A percentile compares a stretch with the other conserved stretches of the same genome.
Evolutionary conservation across 2,113 vertebrate species (phyloP).

Genomic region (Butastur rufipennis): DNA sequence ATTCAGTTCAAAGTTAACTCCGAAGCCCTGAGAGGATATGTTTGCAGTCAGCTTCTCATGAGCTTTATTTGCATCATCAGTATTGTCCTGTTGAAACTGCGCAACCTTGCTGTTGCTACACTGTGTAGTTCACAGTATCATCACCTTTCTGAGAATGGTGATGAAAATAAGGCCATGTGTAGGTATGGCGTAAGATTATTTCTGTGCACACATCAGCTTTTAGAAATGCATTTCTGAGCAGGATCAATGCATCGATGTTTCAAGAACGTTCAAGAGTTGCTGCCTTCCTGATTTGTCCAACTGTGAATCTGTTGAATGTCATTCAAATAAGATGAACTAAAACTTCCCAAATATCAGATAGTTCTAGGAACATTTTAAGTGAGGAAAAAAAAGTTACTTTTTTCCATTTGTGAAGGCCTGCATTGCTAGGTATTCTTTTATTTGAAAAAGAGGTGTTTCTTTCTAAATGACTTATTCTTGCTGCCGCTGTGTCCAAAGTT

Average conservation of each 20-base stretch:
- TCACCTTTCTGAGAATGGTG: background rate
- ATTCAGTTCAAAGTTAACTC: background rate
- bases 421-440: background rate
- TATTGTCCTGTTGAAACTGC: background rate
- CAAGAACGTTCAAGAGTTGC: conserved; percentile 47
- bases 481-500: background rate
- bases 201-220: background rate
- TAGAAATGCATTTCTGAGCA: conserved; percentile 49
- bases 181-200: background rate
- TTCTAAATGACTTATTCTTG: background rate
- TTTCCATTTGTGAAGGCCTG: background rate
- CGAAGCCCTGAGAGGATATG: background rate
- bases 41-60: background rate
- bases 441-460: background rate
- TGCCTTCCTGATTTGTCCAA: conserved; percentile 26
- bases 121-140: background rate
- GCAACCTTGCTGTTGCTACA: background rate
- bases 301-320: conserved; percentile 1
- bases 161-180: background rate
- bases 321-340: background rate
- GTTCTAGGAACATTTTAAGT: background rate
- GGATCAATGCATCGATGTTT: conserved; percentile 33
- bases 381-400: background rate
- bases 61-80: background rate
- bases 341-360: background rate